Conservation (phyloP, 2,113 vertebrate genomes). For the Sphyrna mokarran region DNA sequence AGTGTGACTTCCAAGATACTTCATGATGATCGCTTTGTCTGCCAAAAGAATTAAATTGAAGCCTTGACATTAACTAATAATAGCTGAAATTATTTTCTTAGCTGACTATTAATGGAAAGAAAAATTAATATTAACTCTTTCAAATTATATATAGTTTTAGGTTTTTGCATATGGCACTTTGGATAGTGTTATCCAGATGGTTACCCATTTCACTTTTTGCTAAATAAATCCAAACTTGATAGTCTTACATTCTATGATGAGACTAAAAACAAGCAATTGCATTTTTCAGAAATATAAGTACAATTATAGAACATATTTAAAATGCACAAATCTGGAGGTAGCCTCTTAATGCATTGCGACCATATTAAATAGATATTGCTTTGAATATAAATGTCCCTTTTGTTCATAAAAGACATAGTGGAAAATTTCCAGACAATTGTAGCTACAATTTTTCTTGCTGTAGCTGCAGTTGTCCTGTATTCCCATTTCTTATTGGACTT, state of each 20-base stretch:
- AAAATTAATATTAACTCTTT: neutral
- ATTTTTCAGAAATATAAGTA: neutral
- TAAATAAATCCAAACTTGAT: neutral
- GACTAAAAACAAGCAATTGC: neutral
- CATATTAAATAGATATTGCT: neutral
- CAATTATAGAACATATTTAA: neutral
- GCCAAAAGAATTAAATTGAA: neutral
- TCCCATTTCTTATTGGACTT: neutral
- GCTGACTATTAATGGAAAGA: neutral
- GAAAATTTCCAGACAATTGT: neutral
- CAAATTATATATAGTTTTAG: neutral
- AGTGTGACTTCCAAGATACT: neutral
- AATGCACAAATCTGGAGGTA: neutral
- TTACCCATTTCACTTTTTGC: neutral
- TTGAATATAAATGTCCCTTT: neutral
- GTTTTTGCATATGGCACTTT: neutral
- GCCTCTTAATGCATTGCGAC: neutral
- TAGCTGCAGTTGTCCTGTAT: neutral
- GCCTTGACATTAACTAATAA: neutral
- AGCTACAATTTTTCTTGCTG: neutral
- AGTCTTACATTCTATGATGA: neutral
- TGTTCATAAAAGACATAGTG: neutral
- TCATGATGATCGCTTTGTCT: neutral
- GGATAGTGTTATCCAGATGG: neutral
- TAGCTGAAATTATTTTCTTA: neutral